Base-by-base conservation (phyloP, 92 coral and sea anemone genomes). In the Metridium senile region DNA sequence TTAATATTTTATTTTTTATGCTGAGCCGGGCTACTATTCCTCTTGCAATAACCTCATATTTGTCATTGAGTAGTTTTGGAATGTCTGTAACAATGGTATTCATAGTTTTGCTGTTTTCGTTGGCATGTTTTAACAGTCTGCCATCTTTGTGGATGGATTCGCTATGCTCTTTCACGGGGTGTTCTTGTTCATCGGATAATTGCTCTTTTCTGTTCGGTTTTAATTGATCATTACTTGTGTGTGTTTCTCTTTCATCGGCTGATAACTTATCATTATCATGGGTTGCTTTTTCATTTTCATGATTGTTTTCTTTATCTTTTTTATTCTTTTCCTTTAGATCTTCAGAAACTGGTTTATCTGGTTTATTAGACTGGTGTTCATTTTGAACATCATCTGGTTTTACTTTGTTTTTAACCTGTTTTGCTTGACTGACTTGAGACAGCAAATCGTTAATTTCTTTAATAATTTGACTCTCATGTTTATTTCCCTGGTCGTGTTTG, bases 11-110 rank as follows among this genome's bases (percentile, higher is more conserved):
- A 54, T 20, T 21, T 16, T 54, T 54, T 2, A 20, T 54, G 23
- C 59, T 54, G 4, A 69, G 51, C 4, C 26, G 71, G 4, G 39
- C 76, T 17, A 79, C 58, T 13, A 53, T n/a, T n/a, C 66, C 66
- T 29, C 84, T 29, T 9, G 76, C 68, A 1, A 70, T 79, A 8
- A 70, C 39, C 9, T 70, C 84, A 25, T 46, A 57, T 18, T 79
- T 47, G 11, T 79, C 84, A 32, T 79, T 66, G 68, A 70, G 52
- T 18, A 68, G 76, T 27, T 79, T 79, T 23, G 84, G 84, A 58
- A 43, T 59, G 13, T 68, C 84, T 28, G 68, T 79, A 17, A 68
- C 54, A 33, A 79, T 69, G 39, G 27, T 11, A 21, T 13, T 31
- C 6, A 10, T 19, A 33, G 57, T 22, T 56, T 1, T 10, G 33